A percentile compares a stretch with the other conserved stretches of the same genome.
phyloP scores from a whole-genome alignment of 2,797 vertebrate species.

The Thaleichthys pacificus region DNA sequence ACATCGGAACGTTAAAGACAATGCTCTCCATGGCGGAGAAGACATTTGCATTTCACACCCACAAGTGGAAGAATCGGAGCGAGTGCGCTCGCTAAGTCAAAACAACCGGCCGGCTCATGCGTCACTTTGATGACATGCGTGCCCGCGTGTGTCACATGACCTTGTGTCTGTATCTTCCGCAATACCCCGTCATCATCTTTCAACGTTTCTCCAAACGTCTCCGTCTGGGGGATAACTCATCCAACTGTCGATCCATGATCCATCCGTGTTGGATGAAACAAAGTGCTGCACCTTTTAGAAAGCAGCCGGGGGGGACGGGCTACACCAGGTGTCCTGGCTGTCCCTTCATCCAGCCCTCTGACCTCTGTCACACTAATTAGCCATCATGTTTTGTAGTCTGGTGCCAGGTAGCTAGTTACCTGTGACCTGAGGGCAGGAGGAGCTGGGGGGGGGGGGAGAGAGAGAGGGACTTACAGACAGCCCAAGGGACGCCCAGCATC shows the following conservation, averaged over 20 bases:
- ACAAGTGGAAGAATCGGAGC: conserved; percentile 45
- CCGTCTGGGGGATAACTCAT: too few relatives aligned
- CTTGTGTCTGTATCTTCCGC: neutral
- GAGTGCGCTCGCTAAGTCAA: conserved; percentile 49
- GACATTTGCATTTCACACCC: conserved; percentile 14
- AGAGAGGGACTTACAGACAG: neutral
- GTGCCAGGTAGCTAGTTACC: neutral
- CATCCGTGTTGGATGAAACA: neutral
- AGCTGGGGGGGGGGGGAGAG: neutral
- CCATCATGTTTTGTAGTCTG: conserved; percentile 3
- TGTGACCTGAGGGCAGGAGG: conserved; percentile 12
- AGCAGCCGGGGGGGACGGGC: neutral
- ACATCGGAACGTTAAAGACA: conserved; percentile 17
- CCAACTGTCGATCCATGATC: neutral
- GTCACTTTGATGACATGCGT: neutral
- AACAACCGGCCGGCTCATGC: conserved; percentile 32
- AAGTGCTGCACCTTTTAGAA: too few relatives aligned
- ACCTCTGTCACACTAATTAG: conserved; percentile 21
- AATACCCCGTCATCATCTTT: too few relatives aligned
- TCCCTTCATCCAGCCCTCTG: neutral
- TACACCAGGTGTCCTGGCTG: neutral
- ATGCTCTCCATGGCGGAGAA: conserved; percentile 19
- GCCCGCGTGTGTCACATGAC: neutral
- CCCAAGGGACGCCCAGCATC: neutral
- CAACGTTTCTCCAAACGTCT: neutral